Evolutionary conservation across 1,140 invertebrate species (phyloP).

Genomic region (Calephelis virginiensis): DNA sequence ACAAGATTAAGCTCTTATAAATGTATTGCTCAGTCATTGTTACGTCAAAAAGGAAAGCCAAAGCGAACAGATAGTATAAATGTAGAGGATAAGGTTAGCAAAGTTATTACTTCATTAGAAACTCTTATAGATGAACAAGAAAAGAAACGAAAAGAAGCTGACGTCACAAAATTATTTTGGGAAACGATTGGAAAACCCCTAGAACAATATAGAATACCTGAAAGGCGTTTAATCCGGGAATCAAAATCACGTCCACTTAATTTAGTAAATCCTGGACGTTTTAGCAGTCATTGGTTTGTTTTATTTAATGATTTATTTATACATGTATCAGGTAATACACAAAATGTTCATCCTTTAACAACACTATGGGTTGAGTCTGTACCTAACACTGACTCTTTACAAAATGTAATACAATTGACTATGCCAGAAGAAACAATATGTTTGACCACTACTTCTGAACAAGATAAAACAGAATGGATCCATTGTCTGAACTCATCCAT

Average conservation of each 20-base stretch:
- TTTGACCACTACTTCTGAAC: constrained; percentile 81
- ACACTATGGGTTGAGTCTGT: constrained; percentile 89
- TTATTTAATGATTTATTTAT: constrained; percentile 87
- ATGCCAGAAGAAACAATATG: constrained; percentile 89
- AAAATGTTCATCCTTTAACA: constrained; percentile 82
- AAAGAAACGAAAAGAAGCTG: constrained; percentile 82
- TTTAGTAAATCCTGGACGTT: constrained; percentile 83
- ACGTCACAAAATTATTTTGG: constrained; percentile 88
- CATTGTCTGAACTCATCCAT: constrained; percentile 83
- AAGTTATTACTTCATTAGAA: constrained; percentile 80
- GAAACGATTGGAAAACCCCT: constrained; percentile 83
- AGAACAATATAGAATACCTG: constrained; percentile 83
- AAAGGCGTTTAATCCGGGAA: constrained; percentile 87
- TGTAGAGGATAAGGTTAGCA: constrained; percentile 68
- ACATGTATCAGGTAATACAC: constrained; percentile 82
- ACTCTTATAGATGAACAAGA: constrained; percentile 81
- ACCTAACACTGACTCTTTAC: constrained; percentile 70
- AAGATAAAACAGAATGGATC: constrained; percentile 90
- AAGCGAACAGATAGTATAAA: constrained; percentile 58
- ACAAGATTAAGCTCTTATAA: constrained; percentile 80
- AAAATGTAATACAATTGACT: constrained; percentile 84
- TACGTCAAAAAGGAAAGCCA: constrained; percentile 62
- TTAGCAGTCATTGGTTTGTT: constrained; percentile 87
- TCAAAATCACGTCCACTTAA: constrained; percentile 85
- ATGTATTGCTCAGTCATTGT: constrained; percentile 72